Evolutionary conservation across 2,888 invertebrate genomes (phyloP).

Genomic region (Cantharis nigra): DNA sequence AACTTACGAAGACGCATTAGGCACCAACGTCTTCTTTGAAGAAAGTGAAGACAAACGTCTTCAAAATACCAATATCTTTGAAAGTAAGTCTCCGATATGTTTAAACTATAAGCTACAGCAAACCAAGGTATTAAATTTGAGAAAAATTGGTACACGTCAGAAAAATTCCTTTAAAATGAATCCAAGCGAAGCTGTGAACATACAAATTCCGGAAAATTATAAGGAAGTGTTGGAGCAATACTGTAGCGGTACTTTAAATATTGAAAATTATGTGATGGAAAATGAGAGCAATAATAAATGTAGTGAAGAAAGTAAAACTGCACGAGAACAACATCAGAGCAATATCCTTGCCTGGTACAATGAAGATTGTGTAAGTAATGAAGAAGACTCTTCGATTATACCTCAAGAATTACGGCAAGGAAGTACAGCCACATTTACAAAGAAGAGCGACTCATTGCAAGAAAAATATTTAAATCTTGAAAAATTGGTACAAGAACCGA

Average conservation of each 20-base stretch:
- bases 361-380: background rate
- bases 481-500: constrained; percentile 42
- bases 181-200: constrained; percentile 40
- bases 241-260: constrained; percentile 43
- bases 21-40: constrained; percentile 76
- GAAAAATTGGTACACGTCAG: constrained; percentile 46
- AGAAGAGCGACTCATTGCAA: background rate
- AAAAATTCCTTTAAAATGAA: constrained; percentile 50
- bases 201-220: constrained; percentile 47
- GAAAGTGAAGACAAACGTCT: constrained; percentile 58
- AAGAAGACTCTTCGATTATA: background rate
- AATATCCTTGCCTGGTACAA: background rate
- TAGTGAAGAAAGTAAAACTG: background rate
- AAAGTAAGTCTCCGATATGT: constrained; percentile 60
- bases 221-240: constrained; percentile 46
- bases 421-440: background rate
- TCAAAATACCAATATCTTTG: constrained; percentile 36
- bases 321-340: background rate
- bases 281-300: constrained; percentile 8
- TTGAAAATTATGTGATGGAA: constrained; percentile 40
- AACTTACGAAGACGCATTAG: constrained; percentile 68
- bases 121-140: constrained; percentile 68
- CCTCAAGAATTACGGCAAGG: background rate
- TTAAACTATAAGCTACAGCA: constrained; percentile 68
- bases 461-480: constrained; percentile 43